phyloP scores from a whole-genome alignment of 2,888 invertebrate species.

The Rhagonycha lutea region DNA sequence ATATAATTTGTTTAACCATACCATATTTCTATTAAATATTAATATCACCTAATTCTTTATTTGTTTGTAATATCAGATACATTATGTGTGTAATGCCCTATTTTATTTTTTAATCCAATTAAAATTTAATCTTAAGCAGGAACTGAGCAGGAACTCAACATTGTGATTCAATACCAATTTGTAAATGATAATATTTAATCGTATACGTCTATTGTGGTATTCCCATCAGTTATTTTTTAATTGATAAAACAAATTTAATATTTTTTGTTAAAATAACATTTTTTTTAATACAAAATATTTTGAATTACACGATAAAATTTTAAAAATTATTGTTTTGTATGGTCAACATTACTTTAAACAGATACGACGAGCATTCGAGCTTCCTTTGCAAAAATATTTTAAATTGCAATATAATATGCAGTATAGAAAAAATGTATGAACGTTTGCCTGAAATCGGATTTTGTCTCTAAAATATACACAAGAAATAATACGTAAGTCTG shows the following conservation, averaged over 20 bases:
- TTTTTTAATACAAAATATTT: not conserved
- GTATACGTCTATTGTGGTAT: not conserved
- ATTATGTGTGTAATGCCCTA: too few relatives aligned
- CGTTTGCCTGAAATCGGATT: too few relatives aligned
- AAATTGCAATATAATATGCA: too few relatives aligned
- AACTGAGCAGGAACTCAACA: not conserved
- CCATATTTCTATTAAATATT: not conserved
- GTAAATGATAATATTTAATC: not conserved
- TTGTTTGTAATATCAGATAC: too few relatives aligned
- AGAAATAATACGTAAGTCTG: not conserved
- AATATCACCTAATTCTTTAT: not conserved
- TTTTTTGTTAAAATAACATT: not conserved
- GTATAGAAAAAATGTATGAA: too few relatives aligned
- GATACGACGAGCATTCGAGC: too few relatives aligned
- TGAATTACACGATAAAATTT: not conserved
- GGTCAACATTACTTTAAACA: too few relatives aligned
- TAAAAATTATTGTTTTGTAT: too few relatives aligned
- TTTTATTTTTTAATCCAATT: not conserved
- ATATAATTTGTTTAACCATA: too few relatives aligned
- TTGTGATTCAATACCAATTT: not conserved
- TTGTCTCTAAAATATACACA: not conserved
- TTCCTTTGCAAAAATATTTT: too few relatives aligned
- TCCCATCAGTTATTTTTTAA: not conserved
- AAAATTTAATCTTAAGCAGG: not conserved
- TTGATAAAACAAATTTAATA: not conserved